Base-by-base conservation (phyloP, 2,888 invertebrate species). In the Phragmatobia fuliginosa region DNA sequence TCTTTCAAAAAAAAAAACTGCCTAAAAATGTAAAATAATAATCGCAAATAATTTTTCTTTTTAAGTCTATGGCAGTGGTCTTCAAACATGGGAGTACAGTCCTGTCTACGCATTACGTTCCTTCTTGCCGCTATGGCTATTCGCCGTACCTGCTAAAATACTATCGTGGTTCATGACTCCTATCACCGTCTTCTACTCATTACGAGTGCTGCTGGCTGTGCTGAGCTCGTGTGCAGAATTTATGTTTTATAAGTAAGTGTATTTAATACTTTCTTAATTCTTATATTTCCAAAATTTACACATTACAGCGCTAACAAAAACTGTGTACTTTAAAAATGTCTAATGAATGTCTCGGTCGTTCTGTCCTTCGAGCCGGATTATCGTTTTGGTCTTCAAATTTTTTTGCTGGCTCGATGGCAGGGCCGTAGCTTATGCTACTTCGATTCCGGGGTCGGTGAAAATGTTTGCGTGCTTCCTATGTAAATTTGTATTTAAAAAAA, bases 51-150 rank as follows among this genome's bases (percentile, higher is more conserved):
- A 2, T 52, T 1, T 56, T 4, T 16, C 16, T 56, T 56, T 56
- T 28, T 16, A 97, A 94, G 96, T 99, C 65, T 99, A 98, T 88
- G 99, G 98, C 14, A 97, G 96, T 87, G 99, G 99, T 8, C 96
- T 99, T 74, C 99, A 99, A 95, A 99, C 99, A 41, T 99, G 99
- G 99, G 99, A 99, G 91, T 99, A 99, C 91, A 99, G 99, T 87
- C 99, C 99, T 0, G 95, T 96, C 73, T 99, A 97, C 91, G 99
- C 99, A 0, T 96, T 99, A 63, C 96, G 99, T 60, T 99, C 99
- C 0, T 99, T 99, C 91, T 97, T 98, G 72, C 99, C 99, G 86
- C 94, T 99, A 33, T 96, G 98, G 95, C 90, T 99, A 63, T 98
- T 99, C 91, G 97, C 98, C 6, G 96, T 98, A 11, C 99, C 99